These are phyloP conservation scores for Marmota monax DNA, from an alignment of 2,113 vertebrate species.

Conservation along the genomic window DNA sequence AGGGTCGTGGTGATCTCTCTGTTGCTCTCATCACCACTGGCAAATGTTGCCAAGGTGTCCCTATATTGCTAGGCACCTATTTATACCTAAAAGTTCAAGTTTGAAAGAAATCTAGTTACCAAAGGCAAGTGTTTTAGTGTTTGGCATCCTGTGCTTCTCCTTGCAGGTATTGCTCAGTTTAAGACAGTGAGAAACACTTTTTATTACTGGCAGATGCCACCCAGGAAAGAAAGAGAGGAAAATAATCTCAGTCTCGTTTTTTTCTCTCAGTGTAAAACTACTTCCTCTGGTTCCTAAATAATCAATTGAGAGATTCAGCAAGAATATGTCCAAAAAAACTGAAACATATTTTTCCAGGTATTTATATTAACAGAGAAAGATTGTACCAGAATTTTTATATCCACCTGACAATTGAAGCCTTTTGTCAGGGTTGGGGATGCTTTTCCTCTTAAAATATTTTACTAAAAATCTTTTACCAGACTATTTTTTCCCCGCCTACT, in stretches of 20 bases:
- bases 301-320: constrained; percentile 16
- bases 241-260: not conserved
- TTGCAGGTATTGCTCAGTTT: not conserved
- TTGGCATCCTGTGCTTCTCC: not conserved
- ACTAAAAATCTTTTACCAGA: not conserved
- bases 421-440: not conserved
- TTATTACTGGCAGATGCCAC: constrained; percentile 8
- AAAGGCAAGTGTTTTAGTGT: not conserved
- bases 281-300: not conserved
- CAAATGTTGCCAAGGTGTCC: not conserved
- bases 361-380: constrained; percentile 13
- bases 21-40: not conserved
- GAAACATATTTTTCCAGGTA: constrained; percentile 16
- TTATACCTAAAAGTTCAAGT: not conserved
- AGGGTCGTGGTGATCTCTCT: not conserved
- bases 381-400: not conserved
- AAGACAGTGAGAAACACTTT: constrained; percentile 6
- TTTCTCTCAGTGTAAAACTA: constrained; percentile 17
- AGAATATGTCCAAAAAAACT: constrained; percentile 1
- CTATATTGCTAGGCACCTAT: not conserved
- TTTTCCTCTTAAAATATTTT: not conserved
- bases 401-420: not conserved
- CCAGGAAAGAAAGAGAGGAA: not conserved
- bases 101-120: not conserved
- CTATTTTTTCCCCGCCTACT: not conserved